Percentiles rank a stretch among this genome's conserved stretches.
Evolutionary conservation across 1,140 invertebrate species (phyloP).

Genomic region (Drosophila ohnishii): DNA sequence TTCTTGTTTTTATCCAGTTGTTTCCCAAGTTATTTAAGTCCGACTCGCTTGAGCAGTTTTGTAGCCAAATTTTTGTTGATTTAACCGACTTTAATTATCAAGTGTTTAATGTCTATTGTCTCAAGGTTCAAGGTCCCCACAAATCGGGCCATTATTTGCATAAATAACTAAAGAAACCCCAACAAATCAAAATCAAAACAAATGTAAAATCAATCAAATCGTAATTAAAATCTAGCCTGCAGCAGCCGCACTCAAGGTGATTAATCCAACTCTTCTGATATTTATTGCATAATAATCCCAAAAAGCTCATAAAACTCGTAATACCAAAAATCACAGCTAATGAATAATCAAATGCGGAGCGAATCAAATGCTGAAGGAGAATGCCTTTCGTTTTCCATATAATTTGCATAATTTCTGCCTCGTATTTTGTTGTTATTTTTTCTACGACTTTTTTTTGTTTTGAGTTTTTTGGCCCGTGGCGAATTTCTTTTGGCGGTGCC

Average conservation of each 20-base stretch:
- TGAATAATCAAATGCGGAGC: conserved; percentile 61
- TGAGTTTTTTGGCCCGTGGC: conserved; percentile 21
- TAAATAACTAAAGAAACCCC: conserved; percentile 6
- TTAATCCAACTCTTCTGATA: conserved; percentile 11
- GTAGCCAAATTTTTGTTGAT: conserved; percentile 31
- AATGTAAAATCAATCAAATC: conserved; percentile 39
- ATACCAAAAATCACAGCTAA: conserved; percentile 31
- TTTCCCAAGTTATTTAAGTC: conserved; percentile 12
- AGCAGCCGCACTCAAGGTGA: conserved; percentile 2
- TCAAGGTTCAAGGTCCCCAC: conserved; percentile 56
- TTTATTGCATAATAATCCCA: conserved; percentile 34
- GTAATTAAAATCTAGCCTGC: conserved; percentile 7
- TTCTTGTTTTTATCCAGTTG: conserved; percentile 13
- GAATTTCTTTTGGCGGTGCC: conserved; percentile 37
- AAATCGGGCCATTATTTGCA: conserved; percentile 54
- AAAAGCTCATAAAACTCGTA: not conserved
- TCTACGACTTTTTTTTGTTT: not conserved
- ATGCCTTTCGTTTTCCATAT: conserved; percentile 75
- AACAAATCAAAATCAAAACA: conserved; percentile 8
- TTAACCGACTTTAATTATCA: conserved; percentile 45
- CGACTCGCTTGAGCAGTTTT: conserved; percentile 30
- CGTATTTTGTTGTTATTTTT: not conserved
- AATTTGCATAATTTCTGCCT: conserved; percentile 68
- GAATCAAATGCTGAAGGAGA: conserved; percentile 33
- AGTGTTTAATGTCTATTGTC: conserved; percentile 30